Percentiles rank a stretch among this genome's conserved stretches.
phyloP scores from a whole-genome alignment of 2,797 vertebrate genomes.

The Hyperoplus lanceolatus region DNA sequence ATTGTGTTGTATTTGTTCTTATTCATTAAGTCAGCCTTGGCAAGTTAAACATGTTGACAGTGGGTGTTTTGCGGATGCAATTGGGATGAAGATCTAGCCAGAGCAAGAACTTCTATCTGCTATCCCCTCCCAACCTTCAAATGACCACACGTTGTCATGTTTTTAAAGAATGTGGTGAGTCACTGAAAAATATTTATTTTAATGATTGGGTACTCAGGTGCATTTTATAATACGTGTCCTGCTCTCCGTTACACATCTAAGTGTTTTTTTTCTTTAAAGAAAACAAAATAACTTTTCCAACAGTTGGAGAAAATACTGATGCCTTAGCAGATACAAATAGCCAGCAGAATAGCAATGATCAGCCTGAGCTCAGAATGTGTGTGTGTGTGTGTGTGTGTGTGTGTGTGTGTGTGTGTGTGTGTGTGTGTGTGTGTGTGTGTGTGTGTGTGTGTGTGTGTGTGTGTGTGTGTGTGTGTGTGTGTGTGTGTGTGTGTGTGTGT shows the following conservation, averaged over 20 bases:
- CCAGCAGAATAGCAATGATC: background rate
- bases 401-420: conserved; percentile 1
- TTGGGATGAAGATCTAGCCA: background rate
- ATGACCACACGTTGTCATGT: too few relatives aligned
- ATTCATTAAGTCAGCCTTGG: background rate
- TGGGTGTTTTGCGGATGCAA: background rate
- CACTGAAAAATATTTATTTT: too few relatives aligned
- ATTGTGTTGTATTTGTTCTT: background rate
- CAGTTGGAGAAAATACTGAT: background rate
- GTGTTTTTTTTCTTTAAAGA: background rate
- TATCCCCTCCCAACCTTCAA: too few relatives aligned
- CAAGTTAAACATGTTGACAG: background rate
- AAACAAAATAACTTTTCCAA: background rate
- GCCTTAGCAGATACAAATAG: background rate
- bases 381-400: background rate
- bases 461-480: too few relatives aligned
- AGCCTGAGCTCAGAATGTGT: background rate
- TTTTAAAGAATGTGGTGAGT: too few relatives aligned
- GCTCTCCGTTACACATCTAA: background rate
- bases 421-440: conserved; percentile 2
- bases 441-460: background rate
- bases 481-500: conserved; percentile 15
- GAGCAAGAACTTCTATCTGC: too few relatives aligned
- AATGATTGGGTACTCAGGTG: too few relatives aligned
- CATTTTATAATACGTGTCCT: background rate